Evolutionary conservation across 1,140 invertebrate genomes (phyloP), one percentile per base, ranked within the genome.

Genomic region (Parasteatoda tepidariorum): DNA sequence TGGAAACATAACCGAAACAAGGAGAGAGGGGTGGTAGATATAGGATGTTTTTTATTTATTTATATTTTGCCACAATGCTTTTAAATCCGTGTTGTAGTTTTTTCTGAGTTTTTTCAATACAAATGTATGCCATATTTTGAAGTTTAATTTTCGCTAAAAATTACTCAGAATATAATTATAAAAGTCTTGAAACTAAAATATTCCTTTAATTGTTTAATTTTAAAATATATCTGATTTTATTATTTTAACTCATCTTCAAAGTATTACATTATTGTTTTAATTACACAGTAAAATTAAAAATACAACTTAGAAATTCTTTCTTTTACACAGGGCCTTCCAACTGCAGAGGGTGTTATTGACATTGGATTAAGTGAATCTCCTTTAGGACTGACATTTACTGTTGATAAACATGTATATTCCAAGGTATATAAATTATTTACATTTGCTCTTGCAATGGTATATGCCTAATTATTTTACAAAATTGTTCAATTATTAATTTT

Each of bases 391-490:
- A 18, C 48, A 7, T 82, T 82, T 33, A 82, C 78, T 61, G 78
- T 82, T 9, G 78, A 82, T 71, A 62, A 82, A 70, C 66, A 82
- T 62, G 67, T 82, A 11, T 82, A 59, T 61, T 82, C 78, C 5
- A 82, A 82, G 78, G 78, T 82, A 82, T n/a, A 55, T 55, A 28
- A n/a, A n/a, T n/a, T 24, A 0, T 28, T 7, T 3, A 71, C 30
- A n/a, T n/a, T 71, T 48, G 11, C 13, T 55, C 7, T 11, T 7
- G 22, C 33, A n/a, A 68, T 38, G 4, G 13, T 22, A 1, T n/a
- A 1, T 24, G 18, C n/a, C n/a, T 68, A 11, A 15, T 67, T 67
- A 34, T 26, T 68, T 41, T 2, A n/a, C n/a, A n/a, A n/a, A n/a
- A n/a, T n/a, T n/a, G n/a, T n/a, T n/a, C n/a, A n/a, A n/a, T n/a